Evolutionary conservation across 2,888 invertebrate genomes (phyloP).

Genomic region (Lordiphosa fenestrarum): DNA sequence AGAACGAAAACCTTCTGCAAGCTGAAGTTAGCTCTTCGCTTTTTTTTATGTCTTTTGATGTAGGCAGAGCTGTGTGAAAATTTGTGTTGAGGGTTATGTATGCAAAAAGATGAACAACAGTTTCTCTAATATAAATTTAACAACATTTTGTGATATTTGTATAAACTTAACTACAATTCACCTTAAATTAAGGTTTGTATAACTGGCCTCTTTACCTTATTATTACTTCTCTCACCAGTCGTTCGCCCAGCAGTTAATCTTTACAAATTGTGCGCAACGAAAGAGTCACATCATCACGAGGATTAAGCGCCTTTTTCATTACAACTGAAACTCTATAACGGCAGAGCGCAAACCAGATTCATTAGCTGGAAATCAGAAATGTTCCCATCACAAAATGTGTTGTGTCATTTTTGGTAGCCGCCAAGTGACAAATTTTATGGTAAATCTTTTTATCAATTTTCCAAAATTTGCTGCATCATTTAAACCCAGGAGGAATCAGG

Average conservation of each 20-base stretch:
- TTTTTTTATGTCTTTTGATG: no score
- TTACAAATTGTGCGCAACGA: slow-evolving; percentile 44
- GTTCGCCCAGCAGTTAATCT: slow-evolving; percentile 9
- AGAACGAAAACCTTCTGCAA: no score
- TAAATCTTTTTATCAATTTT: slow-evolving; percentile 25
- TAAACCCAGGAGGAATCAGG: slow-evolving; percentile 26
- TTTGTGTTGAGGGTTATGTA: no score
- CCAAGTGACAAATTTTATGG: slow-evolving; percentile 53
- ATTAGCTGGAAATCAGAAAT: slow-evolving; percentile 38
- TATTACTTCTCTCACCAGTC: neutral
- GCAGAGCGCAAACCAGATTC: slow-evolving; percentile 32
- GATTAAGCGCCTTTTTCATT: slow-evolving; percentile 49
- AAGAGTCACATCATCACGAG: slow-evolving; percentile 66
- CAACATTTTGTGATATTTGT: no score
- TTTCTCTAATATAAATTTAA: no score
- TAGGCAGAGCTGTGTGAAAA: no score
- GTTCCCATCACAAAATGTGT: slow-evolving; percentile 55
- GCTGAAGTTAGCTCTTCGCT: no score
- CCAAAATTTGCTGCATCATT: slow-evolving; percentile 33
- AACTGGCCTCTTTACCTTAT: neutral
- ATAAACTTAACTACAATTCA: no score
- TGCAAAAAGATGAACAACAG: no score
- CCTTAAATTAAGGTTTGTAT: no score
- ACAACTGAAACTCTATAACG: slow-evolving; percentile 15
- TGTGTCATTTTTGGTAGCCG: slow-evolving; percentile 52